Base-by-base conservation (phyloP, 1,140 invertebrate species). In the Papilio machaon region DNA sequence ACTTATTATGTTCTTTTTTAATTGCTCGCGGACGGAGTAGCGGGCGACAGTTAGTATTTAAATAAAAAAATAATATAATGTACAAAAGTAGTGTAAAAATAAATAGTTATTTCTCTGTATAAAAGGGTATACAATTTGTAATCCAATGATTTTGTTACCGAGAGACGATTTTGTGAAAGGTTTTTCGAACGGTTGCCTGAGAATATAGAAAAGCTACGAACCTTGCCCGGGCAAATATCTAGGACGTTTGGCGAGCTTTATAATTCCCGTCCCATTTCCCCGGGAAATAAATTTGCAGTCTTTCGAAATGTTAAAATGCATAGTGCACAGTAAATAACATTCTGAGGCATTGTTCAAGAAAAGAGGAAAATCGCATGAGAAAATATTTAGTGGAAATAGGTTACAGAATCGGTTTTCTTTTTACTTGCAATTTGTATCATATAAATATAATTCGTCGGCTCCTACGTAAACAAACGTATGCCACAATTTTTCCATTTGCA, bases 281-380 rank as follows among this genome's bases (percentile, higher is more conserved):
- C 47, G 74, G 46, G 47, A 76, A 49, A 76, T 76, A 54, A 76
- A 76, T 76, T 76, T 76, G 5, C 74, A 76, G 47, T 76, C 74
- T 76, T 19, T 47, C 46, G 23, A 76, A 76, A 76, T 76, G 43
- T 76, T 76, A 76, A 76, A 76, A 76, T 76, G 74, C 74, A 76
- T n/a, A 15, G n/a, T n/a, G 46, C 46, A 52, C 19, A 46, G 35
- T 73, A 46, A 73, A 43, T 43, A 43, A 47, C 35, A 73, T 73
- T 73, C 43, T n/a, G 15, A n/a, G 70, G 5, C 35, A n/a, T 73
- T 73, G 70, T 46, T 67, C 64, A 30, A 67, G 64, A 38, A 15
- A 67, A 67, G 64, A 67, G 11, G 11, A 67, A 35, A 64, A 64
- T 64, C 60, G 19, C 23, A 64, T 64, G 60, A 64, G 60, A 64